Evolutionary conservation across 2,888 invertebrate genomes (phyloP).

Genomic region (Drosophila mettleri): DNA sequence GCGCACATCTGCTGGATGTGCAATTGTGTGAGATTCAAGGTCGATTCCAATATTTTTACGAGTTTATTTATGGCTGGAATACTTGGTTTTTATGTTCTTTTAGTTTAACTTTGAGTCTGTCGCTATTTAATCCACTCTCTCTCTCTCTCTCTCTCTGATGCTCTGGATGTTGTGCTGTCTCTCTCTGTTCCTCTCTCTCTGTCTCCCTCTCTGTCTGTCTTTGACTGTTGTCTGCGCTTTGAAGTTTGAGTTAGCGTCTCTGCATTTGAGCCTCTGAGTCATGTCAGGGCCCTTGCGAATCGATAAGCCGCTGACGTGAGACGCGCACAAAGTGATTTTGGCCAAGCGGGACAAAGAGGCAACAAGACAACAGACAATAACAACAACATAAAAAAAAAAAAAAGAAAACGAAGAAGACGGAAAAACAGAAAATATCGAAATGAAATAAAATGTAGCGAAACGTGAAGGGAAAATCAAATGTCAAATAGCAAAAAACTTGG

Average conservation of each 20-base stretch:
- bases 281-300: slow-evolving; percentile 63
- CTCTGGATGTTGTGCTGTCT: background rate
- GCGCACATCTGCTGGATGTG: background rate
- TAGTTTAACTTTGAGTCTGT: background rate
- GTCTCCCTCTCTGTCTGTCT: background rate
- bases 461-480: slow-evolving; percentile 70
- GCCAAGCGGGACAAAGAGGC: slow-evolving; percentile 19
- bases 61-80: slow-evolving; percentile 8
- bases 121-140: background rate
- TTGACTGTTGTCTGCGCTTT: slow-evolving; percentile 3
- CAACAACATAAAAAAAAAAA: slow-evolving; percentile 38
- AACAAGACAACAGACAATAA: slow-evolving; percentile 21
- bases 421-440: slow-evolving; percentile 19
- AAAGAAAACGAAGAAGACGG: slow-evolving; percentile 2
- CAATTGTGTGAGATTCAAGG: slow-evolving; percentile 2
- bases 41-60: slow-evolving; percentile 6
- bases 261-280: slow-evolving; percentile 67
- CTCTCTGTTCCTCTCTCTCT: background rate
- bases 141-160: background rate
- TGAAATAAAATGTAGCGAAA: slow-evolving; percentile 17
- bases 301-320: slow-evolving; percentile 71
- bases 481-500: slow-evolving; percentile 70
- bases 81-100: slow-evolving; percentile 8
- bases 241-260: slow-evolving; percentile 19
- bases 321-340: slow-evolving; percentile 40